Percentiles rank a stretch among this genome's conserved stretches.
These are phyloP conservation scores for Rotaria magnacalcarata DNA, from an alignment of 2,888 invertebrate species.

Conservation along the genomic window DNA sequence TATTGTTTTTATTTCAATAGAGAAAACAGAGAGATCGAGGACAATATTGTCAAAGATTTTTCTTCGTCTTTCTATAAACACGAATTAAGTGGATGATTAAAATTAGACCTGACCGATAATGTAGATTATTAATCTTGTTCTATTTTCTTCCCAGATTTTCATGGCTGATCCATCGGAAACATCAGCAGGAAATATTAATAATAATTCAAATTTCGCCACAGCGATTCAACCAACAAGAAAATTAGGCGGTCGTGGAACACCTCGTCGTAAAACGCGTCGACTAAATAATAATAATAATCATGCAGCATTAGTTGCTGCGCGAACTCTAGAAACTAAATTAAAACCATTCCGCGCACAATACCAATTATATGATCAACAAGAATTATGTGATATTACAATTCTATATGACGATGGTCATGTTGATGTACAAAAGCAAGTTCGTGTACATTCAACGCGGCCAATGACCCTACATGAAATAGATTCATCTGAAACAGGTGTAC, in stretches of 20 bases:
- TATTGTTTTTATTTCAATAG: no score
- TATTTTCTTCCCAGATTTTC: not conserved
- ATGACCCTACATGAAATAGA: not conserved
- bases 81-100: no score
- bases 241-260: constrained; percentile 20
- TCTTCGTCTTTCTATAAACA: no score
- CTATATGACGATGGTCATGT: constrained; percentile 4
- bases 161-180: constrained; percentile 2
- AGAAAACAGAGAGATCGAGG: no score
- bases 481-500: not conserved
- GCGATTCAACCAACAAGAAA: not conserved
- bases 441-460: not conserved
- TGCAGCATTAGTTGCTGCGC: not conserved
- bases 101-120: no score
- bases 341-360: constrained; percentile 22
- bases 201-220: not conserved
- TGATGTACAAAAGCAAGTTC: not conserved
- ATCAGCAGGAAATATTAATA: not conserved
- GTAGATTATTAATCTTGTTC: not conserved
- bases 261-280: constrained; percentile 7
- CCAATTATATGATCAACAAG: not conserved
- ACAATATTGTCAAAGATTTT: no score
- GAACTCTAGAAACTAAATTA: not conserved
- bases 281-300: not conserved
- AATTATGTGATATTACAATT: constrained; percentile 1